These are phyloP conservation scores for Battus philenor DNA, from an alignment of 1,140 invertebrate genomes.

Conservation along the genomic window DNA sequence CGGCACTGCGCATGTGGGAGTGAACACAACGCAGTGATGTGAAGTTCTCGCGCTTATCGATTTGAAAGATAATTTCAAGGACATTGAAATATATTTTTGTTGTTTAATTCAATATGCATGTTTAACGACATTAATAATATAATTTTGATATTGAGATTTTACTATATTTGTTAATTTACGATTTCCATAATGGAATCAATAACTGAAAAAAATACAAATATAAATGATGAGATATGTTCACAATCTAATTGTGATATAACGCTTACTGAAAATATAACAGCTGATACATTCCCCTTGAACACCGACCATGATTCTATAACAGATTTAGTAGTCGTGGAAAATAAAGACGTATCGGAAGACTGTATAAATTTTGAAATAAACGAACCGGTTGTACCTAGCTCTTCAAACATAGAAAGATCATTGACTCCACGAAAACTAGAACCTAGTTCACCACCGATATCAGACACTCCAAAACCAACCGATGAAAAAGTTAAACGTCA, in stretches of 20 bases:
- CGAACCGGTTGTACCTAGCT: background rate
- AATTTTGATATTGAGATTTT: constrained; percentile 3
- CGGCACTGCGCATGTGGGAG: constrained; percentile 50
- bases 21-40: constrained; percentile 49
- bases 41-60: constrained; percentile 70
- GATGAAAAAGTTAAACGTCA: constrained; percentile 27
- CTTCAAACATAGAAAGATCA: background rate
- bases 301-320: constrained; percentile 51
- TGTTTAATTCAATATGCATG: constrained; percentile 2
- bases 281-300: constrained; percentile 59
- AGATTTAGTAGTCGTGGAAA: constrained; percentile 53
- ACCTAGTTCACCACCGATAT: constrained; percentile 34
- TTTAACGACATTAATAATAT: constrained; percentile 2
- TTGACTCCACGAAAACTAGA: constrained; percentile 8
- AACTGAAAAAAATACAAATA: constrained; percentile 21
- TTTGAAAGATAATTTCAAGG: constrained; percentile 70
- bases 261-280: constrained; percentile 47
- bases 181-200: constrained; percentile 8
- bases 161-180: constrained; percentile 19
- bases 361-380: constrained; percentile 15
- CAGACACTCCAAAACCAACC: constrained; percentile 40
- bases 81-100: constrained; percentile 26
- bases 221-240: constrained; percentile 23
- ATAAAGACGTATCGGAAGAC: constrained; percentile 44
- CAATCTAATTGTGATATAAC: constrained; percentile 42